Evolutionary conservation across 2,888 invertebrate species (phyloP), one percentile per base, ranked within the genome.

Genomic region (Pyrocoelia pectoralis): DNA sequence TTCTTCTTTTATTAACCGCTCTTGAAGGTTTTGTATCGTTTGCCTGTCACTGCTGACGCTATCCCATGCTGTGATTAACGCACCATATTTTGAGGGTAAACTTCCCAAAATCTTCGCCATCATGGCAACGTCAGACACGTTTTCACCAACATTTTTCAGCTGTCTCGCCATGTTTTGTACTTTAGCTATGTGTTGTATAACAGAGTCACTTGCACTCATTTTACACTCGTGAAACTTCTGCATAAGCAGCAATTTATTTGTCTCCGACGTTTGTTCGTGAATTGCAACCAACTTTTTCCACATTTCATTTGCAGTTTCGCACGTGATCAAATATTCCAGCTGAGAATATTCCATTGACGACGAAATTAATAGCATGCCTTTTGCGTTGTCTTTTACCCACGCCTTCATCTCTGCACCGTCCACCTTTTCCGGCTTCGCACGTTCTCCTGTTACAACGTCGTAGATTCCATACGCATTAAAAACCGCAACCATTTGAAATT

Each of bases 1-100:
- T 9, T 46, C 46, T 18, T 46, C 46, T 10, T 10, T 46, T 18
- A 46, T 2, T 10, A 46, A 17, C 6, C 46, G 8, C 15, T 4
- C 17, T 10, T 10, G 13, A 1, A 43, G 15, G 8, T 43, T 15
- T 6, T 43, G 6, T 14, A 18, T 4, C 10, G 1, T 46, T 6
- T 17, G 46, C 6, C 2, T 43, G 13, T 43, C 43, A n/a, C 8
- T 9, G 8, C 14, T 8, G 13, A 43, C 43, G 15, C 3, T n/a
- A 2, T 50, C 50, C 50, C 12, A 50, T 14, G 50, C 50, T 24
- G 50, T 24, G 8, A n/a, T 9, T 2, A 50, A 50, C 19, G 19
- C 13, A 2, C 15, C 1, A 29, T 13, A 50, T 29, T 50, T 15
- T 13, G 19, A 13, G 2, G 49, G 18, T n/a, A 49, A n/a, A 2